Base-by-base conservation (phyloP, 2,797 vertebrate species). In the Triplophysa yarkandensis region DNA sequence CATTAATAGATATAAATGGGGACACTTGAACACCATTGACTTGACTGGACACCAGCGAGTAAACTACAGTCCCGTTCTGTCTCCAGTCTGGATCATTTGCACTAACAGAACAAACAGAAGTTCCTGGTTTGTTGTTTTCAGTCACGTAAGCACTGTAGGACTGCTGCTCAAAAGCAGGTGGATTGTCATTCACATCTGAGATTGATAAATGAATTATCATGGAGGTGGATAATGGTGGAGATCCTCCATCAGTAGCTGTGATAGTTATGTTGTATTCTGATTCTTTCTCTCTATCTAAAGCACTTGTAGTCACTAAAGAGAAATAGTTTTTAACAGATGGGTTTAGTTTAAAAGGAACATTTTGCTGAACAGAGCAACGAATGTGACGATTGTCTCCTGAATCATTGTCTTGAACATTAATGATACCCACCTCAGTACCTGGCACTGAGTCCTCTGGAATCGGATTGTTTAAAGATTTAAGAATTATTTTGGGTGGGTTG, bases 111-210 rank as follows among this genome's bases (percentile, higher is more conserved):
- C n/a, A 75, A 62, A 79, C 83, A 57, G 83, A 80, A 58, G 78
- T 79, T 14, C 84, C 36, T 8, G 83, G 80, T 50, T 71, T 74
- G 60, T 88, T 89, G 77, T 91, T 86, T 67, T 71, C 88, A 7
- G 72, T 77, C 41, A 89, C 78, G 72, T 88, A 86, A 32, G 85
- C 81, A 81, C 78, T 83, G 23, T 89, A 88, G 2, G 80, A 87
- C 0, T 65, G 1, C 41, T 86, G 75, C 0, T 79, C 23, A 80
- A 90, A 91, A 14, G 81, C 68, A 0, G 88, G 88, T 0, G 74
- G 25, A 4, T 91, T 90, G 71, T 90, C 88, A 4, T 90, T 90
- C 0, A 88, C 50, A 9, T 90, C 87, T 0, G 80, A 78, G 0
- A 91, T 48, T 32, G 74, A 78, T 6, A 90, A 13, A 0, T 61